Evolutionary conservation across 2,888 invertebrate genomes (phyloP), one percentile per base, ranked within the genome.

Genomic region (Tribolium freemani): DNA sequence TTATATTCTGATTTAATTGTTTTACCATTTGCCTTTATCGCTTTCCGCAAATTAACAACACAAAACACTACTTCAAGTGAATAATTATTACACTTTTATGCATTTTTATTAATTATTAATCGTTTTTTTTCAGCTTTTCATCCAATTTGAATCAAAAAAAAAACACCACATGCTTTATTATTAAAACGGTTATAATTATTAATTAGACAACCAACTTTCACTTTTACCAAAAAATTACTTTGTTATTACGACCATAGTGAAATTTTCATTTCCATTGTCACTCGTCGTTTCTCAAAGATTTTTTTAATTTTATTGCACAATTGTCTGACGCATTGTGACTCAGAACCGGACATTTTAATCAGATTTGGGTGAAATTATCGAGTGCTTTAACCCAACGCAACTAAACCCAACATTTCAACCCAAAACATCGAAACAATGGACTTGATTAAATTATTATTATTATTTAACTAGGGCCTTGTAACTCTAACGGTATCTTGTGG

Each of bases 391-490:
- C 26, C 26, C 26, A 26, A 26, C 3, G 0, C 26, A 26, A 26
- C 5, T 5, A 1, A 26, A 38, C 8, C 8, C 16, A 51, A 51
- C 11, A 51, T 51, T 9, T 20, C 20, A 1, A 56, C 10, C 11
- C 38, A 26, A 31, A 56, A 56, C 56, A 10, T 26, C 2, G 10
- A 11, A 45, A 48, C 46, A 50, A 50, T 30, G 46, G 11, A 16
- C 10, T 20, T 46, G 8, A 38, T 38, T 38, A 6, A 38, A 48
- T 5, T 60, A n/a, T 13, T 60, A 48, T 5, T 60, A n/a, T 13
- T 60, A 46, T n/a, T n/a, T n/a, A 46, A 61, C 48, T 26, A 46
- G 6, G 16, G 13, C 48, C 48, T 61, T 46, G 56, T 56, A 56
- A 10, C 11, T 9, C 4, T 48, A 61, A 61, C 61, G 61, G 61